Percentiles rank a stretch among this genome's conserved stretches.
These are phyloP conservation scores for Peromyscus eremicus DNA, from an alignment of 2,797 vertebrate species.

Conservation along the genomic window DNA sequence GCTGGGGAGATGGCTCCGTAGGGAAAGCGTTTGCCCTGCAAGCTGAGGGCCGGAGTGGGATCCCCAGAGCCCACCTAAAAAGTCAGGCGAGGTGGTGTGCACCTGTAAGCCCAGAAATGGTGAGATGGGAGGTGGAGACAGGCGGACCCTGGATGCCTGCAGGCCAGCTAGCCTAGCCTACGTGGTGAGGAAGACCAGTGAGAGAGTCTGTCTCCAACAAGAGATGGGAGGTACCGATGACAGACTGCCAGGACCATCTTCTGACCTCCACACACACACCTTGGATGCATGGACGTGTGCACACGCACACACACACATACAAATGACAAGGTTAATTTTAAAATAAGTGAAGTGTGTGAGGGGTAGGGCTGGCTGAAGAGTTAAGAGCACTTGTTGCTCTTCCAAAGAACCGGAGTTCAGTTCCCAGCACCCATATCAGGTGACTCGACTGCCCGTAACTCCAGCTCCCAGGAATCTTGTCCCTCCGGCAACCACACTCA, in stretches of 20 bases:
- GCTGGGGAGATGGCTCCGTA: not conserved
- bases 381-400: not conserved
- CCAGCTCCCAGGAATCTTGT: not conserved
- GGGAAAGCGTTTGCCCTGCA: not conserved
- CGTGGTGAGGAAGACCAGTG: not conserved
- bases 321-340: too few species aligned
- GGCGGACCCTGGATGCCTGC: not conserved
- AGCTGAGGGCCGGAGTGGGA: not conserved
- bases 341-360: not conserved
- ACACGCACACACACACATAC: not conserved
- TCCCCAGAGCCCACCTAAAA: not conserved
- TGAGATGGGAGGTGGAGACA: not conserved
- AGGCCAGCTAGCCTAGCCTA: not conserved
- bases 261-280: not conserved
- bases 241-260: not conserved
- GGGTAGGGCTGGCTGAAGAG: not conserved
- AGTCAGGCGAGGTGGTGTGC: not conserved
- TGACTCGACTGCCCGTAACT: not conserved
- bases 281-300: too few species aligned
- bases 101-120: not conserved
- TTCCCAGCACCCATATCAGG: not conserved
- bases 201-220: not conserved
- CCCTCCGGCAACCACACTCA: not conserved
- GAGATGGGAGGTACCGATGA: not conserved
- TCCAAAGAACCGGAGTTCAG: not conserved